These are phyloP conservation scores for Nasalis larvatus DNA, from an alignment of 2,113 vertebrate species.

Conservation along the genomic window DNA sequence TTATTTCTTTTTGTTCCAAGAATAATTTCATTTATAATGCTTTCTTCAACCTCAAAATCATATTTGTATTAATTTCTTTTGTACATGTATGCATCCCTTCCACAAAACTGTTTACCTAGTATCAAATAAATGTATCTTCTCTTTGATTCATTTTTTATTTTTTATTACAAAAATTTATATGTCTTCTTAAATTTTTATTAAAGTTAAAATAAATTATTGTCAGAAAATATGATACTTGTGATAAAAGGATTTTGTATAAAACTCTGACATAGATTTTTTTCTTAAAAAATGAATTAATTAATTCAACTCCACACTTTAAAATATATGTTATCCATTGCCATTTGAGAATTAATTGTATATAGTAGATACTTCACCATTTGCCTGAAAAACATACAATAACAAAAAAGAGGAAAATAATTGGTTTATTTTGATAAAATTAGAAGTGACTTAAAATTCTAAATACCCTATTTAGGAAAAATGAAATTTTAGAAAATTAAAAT, in stretches of 20 bases:
- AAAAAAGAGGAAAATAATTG: not conserved
- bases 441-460: not conserved
- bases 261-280: not conserved
- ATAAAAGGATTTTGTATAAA: not conserved
- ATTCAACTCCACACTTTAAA: not conserved
- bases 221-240: not conserved
- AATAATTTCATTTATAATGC: fast-evolving
- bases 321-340: not conserved
- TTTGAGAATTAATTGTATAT: not conserved
- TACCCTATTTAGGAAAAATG: not conserved
- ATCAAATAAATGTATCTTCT: not conserved
- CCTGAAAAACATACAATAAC: not conserved
- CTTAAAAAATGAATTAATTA: not conserved
- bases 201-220: not conserved
- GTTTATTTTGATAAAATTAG: not conserved
- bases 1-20: not conserved
- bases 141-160: not conserved
- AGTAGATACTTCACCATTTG: not conserved
- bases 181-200: not conserved
- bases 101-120: not conserved
- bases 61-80: not conserved
- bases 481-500: not conserved
- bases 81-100: not conserved
- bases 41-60: not conserved
- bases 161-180: not conserved